These are phyloP conservation scores for Lumbricus terrestris DNA, from an alignment of 2,888 invertebrate genomes.

Conservation along the genomic window DNA sequence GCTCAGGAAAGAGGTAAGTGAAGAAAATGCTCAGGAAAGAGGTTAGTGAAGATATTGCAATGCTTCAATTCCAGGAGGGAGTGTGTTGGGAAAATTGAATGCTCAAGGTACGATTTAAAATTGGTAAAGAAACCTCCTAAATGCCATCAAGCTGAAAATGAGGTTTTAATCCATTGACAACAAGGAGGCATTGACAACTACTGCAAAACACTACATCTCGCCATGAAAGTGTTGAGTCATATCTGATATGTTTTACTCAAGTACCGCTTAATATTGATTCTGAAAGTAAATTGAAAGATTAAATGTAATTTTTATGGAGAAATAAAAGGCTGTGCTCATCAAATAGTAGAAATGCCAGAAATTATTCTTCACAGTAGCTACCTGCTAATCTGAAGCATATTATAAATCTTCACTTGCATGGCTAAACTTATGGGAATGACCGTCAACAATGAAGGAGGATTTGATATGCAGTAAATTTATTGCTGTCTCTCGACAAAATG, in stretches of 20 bases:
- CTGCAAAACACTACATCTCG: too few relatives aligned
- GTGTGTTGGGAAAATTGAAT: not conserved
- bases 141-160: not conserved
- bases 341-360: not conserved
- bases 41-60: too few relatives aligned
- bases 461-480: not conserved
- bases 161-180: not conserved
- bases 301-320: not conserved
- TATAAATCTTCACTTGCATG: not conserved
- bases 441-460: not conserved
- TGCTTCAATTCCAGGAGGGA: not conserved
- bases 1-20: too few relatives aligned
- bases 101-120: not conserved
- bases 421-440: not conserved
- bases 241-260: not conserved
- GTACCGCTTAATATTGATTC: not conserved
- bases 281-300: not conserved
- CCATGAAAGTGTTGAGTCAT: too few relatives aligned
- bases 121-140: not conserved
- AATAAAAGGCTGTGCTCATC: too few relatives aligned
- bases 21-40: slow-evolving; percentile 19
- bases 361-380: not conserved
- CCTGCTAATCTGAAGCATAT: not conserved
- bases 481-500: not conserved
- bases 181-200: too few relatives aligned